Percentiles rank a stretch among this genome's conserved stretches.
Evolutionary conservation across 2,797 vertebrate genomes (phyloP).

Genomic region (Epinephelus awoara): DNA sequence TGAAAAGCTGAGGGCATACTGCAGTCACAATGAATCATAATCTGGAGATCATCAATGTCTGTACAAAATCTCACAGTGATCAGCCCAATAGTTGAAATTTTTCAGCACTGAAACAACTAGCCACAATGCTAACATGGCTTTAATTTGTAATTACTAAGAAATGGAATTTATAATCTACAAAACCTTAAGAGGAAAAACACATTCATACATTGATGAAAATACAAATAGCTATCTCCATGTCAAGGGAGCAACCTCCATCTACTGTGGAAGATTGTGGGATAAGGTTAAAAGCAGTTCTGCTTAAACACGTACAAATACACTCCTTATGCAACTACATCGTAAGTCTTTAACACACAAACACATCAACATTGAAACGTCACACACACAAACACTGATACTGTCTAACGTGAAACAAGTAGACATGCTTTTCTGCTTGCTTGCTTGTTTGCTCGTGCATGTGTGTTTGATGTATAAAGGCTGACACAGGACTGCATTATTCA

Average conservation of each 20-base stretch:
- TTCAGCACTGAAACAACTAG: background rate
- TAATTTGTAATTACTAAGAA: too few relatives aligned
- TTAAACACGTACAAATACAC: background rate
- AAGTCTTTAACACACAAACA: background rate
- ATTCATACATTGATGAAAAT: too few relatives aligned
- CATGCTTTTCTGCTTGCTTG: background rate
- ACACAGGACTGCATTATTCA: conserved; percentile 57
- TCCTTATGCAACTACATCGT: background rate
- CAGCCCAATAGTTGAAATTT: background rate
- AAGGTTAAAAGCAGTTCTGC: background rate
- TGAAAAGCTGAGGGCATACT: background rate
- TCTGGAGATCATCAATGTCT: too few relatives aligned
- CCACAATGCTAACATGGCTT: too few relatives aligned
- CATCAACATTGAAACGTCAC: background rate
- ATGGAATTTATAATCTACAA: too few relatives aligned
- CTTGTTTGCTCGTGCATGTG: background rate
- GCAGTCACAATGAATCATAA: background rate
- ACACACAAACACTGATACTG: background rate
- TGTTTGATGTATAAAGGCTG: conserved; percentile 41
- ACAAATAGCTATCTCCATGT: too few relatives aligned
- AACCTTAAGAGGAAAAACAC: too few relatives aligned
- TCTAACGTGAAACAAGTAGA: background rate
- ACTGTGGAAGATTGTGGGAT: too few relatives aligned
- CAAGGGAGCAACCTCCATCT: too few relatives aligned
- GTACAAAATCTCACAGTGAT: too few relatives aligned